A percentile compares a stretch with the other conserved stretches of the same genome.
These are phyloP conservation scores for Schlechtendalia chinensis DNA, from an alignment of 1,140 invertebrate genomes.

Conservation along the genomic window DNA sequence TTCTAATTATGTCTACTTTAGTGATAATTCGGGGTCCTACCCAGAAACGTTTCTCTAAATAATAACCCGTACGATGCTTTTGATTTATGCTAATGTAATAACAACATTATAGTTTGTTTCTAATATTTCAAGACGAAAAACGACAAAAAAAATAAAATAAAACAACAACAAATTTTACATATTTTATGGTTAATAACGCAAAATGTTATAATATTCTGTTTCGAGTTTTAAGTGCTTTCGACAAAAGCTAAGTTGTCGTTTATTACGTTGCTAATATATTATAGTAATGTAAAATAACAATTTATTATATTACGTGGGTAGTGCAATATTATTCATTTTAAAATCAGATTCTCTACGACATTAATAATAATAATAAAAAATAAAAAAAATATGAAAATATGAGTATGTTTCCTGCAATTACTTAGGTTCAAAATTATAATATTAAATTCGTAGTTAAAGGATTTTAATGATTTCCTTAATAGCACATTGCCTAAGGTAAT, in stretches of 20 bases:
- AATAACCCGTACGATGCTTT: neutral
- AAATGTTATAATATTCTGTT: conserved; percentile 22
- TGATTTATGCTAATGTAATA: conserved; percentile 18
- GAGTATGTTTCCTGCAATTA: neutral
- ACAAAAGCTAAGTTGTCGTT: neutral
- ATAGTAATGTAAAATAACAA: neutral
- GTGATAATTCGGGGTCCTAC: neutral
- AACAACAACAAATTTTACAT: neutral
- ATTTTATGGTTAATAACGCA: conserved; percentile 30
- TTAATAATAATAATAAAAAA: too few species aligned
- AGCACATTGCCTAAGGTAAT: too few species aligned
- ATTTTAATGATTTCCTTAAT: neutral
- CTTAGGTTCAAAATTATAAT: neutral
- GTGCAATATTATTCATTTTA: neutral
- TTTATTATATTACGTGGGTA: neutral
- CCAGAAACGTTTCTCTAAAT: neutral
- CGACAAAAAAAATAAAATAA: too few species aligned
- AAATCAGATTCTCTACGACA: neutral
- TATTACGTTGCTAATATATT: neutral
- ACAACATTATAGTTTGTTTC: conserved; percentile 9
- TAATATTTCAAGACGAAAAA: neutral
- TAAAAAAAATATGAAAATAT: neutral
- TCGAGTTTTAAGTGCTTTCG: conserved; percentile 10
- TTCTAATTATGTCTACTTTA: neutral
- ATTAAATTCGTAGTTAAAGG: neutral